Conservation (phyloP, 2,888 invertebrate genomes). For the Mesorhabditis belari region DNA sequence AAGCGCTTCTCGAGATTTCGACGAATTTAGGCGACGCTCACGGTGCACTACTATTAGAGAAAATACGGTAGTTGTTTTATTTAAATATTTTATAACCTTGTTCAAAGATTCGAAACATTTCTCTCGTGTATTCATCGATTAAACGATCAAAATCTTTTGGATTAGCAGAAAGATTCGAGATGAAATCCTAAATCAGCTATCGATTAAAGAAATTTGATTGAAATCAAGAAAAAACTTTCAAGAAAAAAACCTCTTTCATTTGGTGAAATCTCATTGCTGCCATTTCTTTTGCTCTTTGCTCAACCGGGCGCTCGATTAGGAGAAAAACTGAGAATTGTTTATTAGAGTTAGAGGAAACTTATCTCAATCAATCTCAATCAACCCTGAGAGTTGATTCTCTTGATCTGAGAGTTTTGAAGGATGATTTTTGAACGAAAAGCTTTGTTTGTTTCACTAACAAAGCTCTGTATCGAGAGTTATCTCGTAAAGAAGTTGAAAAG, state of each 20-base stretch:
- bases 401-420: too few species aligned
- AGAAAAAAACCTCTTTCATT: conserved; percentile 7
- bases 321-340: conserved; percentile 12
- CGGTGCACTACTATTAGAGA: too few species aligned
- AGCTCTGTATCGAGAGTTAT: too few species aligned
- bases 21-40: too few species aligned
- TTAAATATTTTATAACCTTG: background rate
- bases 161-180: conserved; percentile 8
- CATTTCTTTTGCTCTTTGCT: conserved; percentile 9
- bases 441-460: too few species aligned
- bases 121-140: conserved; percentile 18
- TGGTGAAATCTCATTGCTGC: conserved; percentile 11
- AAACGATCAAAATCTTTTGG: background rate
- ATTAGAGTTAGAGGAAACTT: too few species aligned
- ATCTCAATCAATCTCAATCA: too few species aligned
- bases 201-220: background rate
- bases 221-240: background rate
- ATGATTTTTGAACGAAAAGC: too few species aligned
- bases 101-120: conserved; percentile 18
- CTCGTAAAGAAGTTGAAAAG: too few species aligned
- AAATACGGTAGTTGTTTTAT: too few species aligned
- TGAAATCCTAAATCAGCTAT: conserved; percentile 8
- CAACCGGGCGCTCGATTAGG: conserved; percentile 22
- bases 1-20: too few species aligned
- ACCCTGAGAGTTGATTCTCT: too few species aligned